Evolutionary conservation across 2,113 vertebrate genomes (phyloP), one percentile per base, ranked within the genome.

Genomic region (Sorex araneus): DNA sequence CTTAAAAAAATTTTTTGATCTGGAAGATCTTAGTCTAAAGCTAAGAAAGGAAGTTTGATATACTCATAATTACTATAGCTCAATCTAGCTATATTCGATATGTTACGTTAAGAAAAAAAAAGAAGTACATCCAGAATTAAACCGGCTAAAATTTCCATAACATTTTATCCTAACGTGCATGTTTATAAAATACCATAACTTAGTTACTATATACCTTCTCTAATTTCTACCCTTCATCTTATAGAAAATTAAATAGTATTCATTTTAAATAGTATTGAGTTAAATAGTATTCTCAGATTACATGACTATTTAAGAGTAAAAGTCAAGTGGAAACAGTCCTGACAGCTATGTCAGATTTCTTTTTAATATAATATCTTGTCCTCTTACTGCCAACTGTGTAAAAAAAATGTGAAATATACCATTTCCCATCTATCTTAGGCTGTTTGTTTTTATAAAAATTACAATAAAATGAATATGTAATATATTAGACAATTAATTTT

Each of bases 151-250:
- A 11, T 64, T 89, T 79, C 34, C 32, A 36, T 67, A 69, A 66
- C 84, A 54, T 69, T 5, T 85, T 89, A 10, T 19, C 87, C 12
- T 93, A 86, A 88, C 47, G 66, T 71, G 23, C 5, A 32, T 21
- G 13, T 12, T 69, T 81, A 54, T 80, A 84, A 85, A 84, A 87
- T 47, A 84, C 12, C 13, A 0, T 78, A 57, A 9, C 82, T 81
- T 71, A 6, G 27, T 50, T 73, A 54, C 40, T 71, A 0, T 16
- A 16, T 9, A 82, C 6, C 0, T 50, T 8, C 28, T 90, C 36
- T 77, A 76, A 43, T 69, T 60, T 30, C 54, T 40, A 5, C 11
- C 36, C 27, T 78, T 90, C 43, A 43, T 21, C 80, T 95, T 75
- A 43, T 3, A 81, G 9, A 54, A 77, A 70, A 77, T 71, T 92